These are phyloP conservation scores for Eretmochelys imbricata DNA, from an alignment of 2,113 vertebrate genomes.

Conservation along the genomic window DNA sequence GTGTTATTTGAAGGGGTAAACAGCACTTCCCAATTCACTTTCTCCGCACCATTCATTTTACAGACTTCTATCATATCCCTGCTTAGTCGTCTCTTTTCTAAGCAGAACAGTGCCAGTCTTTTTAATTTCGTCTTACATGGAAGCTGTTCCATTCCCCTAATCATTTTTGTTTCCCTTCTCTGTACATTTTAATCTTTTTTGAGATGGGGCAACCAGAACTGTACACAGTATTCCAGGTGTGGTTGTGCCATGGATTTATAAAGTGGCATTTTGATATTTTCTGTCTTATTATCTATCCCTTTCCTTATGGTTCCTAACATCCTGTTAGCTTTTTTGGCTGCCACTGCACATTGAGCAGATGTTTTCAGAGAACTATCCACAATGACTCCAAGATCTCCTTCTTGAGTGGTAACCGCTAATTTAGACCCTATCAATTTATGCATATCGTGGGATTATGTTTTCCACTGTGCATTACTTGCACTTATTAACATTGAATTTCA, in stretches of 20 bases:
- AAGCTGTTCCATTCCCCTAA: no score
- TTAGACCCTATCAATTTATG: background rate
- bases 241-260: background rate
- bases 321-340: background rate
- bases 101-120: background rate
- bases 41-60: background rate
- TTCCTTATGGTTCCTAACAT: background rate
- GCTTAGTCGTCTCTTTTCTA: background rate
- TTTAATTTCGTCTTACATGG: no score
- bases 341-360: background rate
- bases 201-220: background rate
- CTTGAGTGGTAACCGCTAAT: background rate
- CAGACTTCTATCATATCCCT: background rate
- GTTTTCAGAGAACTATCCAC: background rate
- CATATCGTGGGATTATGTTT: background rate
- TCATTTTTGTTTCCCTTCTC: background rate
- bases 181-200: background rate
- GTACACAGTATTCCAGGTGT: background rate
- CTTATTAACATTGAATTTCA: background rate
- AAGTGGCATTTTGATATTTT: background rate
- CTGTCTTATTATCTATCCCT: background rate
- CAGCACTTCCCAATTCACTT: background rate
- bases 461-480: background rate
- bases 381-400: background rate
- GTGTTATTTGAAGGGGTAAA: background rate